Evolutionary conservation across 2,888 invertebrate genomes (phyloP).

Genomic region (Cryptus armator): DNA sequence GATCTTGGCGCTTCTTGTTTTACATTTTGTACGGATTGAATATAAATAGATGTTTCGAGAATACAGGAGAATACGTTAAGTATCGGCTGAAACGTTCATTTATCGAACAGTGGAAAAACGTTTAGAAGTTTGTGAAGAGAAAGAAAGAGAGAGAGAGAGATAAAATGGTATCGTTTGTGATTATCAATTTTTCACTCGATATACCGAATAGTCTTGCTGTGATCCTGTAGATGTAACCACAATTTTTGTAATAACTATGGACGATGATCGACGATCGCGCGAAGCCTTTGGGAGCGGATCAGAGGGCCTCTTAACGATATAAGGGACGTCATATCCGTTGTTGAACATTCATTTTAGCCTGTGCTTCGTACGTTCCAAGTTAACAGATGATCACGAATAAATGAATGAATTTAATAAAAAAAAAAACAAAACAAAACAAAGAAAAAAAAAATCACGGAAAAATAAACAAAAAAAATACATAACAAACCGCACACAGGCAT

Average conservation of each 20-base stretch:
- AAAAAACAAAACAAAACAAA: constrained; percentile 3
- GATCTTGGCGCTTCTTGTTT: constrained; percentile 57
- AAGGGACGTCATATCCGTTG: constrained; percentile 68
- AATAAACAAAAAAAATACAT: constrained; percentile 24
- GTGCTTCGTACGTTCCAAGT: constrained; percentile 57
- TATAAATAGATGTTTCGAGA: constrained; percentile 24
- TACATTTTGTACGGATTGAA: constrained; percentile 57
- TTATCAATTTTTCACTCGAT: constrained; percentile 69
- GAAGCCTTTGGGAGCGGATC: constrained; percentile 64
- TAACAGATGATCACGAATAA: constrained; percentile 28
- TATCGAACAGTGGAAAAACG: constrained; percentile 51
- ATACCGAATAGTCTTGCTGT: constrained; percentile 77
- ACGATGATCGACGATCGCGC: constrained; percentile 32
- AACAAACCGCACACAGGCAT: constrained; percentile 52
- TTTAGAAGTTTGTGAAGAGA: constrained; percentile 36
- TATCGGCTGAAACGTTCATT: constrained; percentile 62
- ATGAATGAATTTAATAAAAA: constrained; percentile 16
- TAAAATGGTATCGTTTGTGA: constrained; percentile 62
- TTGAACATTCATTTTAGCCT: constrained; percentile 51
- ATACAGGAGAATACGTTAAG: constrained; percentile 38
- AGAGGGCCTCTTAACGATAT: constrained; percentile 72
- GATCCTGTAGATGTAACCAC: constrained; percentile 79
- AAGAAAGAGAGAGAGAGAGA: constrained; percentile 11
- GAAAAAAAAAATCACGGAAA: constrained; percentile 18
- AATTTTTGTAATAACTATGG: constrained; percentile 73